Evolutionary conservation across 2,113 vertebrate species (phyloP).

Genomic region (Mormyrus iriodes): DNA sequence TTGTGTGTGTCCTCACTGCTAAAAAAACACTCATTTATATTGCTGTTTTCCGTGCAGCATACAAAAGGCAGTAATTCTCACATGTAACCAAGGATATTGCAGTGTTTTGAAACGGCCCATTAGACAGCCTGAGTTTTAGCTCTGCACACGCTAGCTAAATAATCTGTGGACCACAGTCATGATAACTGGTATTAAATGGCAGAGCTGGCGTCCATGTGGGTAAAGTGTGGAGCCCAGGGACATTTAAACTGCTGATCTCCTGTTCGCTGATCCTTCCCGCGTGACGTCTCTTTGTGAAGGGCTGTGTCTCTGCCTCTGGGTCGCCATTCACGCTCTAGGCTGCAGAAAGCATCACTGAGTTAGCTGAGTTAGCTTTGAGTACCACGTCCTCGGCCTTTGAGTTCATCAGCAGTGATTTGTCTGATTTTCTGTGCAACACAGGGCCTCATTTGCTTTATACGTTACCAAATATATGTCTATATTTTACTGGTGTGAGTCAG

Average conservation of each 20-base stretch:
- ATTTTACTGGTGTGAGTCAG: not conserved
- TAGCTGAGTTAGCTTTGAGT: not conserved
- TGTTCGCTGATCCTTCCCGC: not conserved
- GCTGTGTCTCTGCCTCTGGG: not conserved
- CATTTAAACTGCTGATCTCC: not conserved
- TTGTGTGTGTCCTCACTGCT: not conserved
- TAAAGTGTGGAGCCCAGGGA: not conserved
- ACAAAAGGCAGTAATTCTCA: not conserved
- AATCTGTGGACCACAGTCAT: not conserved
- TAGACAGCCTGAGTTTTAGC: not conserved
- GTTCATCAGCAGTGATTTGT: not conserved
- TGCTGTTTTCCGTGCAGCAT: not conserved
- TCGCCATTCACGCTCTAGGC: not conserved
- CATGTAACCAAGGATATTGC: not conserved
- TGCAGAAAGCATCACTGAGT: not conserved
- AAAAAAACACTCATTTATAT: not conserved
- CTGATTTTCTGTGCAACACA: not conserved
- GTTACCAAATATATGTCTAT: not conserved
- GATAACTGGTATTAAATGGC: not conserved
- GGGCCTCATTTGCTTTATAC: not conserved
- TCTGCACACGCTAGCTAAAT: not conserved
- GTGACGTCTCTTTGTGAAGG: not conserved
- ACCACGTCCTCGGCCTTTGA: not conserved
- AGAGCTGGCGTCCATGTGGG: not conserved
- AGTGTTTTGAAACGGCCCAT: not conserved